Evolutionary conservation across 2,888 invertebrate genomes (phyloP).

Genomic region (Rhagonycha fulva): DNA sequence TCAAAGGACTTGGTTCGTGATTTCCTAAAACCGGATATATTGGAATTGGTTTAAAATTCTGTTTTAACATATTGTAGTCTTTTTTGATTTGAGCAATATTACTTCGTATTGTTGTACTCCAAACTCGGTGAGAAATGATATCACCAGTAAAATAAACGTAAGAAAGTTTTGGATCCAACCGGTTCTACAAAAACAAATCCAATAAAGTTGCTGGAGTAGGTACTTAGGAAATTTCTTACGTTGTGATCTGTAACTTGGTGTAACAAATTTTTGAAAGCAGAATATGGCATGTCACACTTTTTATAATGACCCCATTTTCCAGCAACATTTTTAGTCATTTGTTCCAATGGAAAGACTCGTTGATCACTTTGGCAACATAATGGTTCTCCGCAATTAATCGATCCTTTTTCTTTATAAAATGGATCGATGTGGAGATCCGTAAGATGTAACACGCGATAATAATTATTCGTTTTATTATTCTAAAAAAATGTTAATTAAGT

Average conservation of each 20-base stretch:
- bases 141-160: constrained; percentile 86
- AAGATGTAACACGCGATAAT: not conserved
- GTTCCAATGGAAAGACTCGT: not conserved
- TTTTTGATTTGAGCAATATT: constrained; percentile 64
- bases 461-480: not conserved
- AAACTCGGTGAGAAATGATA: constrained; percentile 81
- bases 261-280: constrained; percentile 69
- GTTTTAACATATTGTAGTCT: constrained; percentile 53
- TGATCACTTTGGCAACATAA: not conserved
- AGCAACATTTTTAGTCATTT: constrained; percentile 54
- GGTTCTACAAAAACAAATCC: constrained; percentile 2
- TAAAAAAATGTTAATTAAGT: not conserved
- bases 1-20: constrained; percentile 64
- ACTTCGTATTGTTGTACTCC: constrained; percentile 73
- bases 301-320: constrained; percentile 84
- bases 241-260: not conserved
- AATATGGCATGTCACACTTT: constrained; percentile 75
- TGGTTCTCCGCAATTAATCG: not conserved
- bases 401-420: not conserved
- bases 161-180: constrained; percentile 56
- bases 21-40: constrained; percentile 69
- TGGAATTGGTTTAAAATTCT: constrained; percentile 57
- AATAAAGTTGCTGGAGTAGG: not conserved
- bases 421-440: not conserved
- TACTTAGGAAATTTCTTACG: not conserved